Evolutionary conservation across 2,797 vertebrate genomes (phyloP), one percentile per base, ranked within the genome.

Genomic region (Mastacembelus armatus): DNA sequence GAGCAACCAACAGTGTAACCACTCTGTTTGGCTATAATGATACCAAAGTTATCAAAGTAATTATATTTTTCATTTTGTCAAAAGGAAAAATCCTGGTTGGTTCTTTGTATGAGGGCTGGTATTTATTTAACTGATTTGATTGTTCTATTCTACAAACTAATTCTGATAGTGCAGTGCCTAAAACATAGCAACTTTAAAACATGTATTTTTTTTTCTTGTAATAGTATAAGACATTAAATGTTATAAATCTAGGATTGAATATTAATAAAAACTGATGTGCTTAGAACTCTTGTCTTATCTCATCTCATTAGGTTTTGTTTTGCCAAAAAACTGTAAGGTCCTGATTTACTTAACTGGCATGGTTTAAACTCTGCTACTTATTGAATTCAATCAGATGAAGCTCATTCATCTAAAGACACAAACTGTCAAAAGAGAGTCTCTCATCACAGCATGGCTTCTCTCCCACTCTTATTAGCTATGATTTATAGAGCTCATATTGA

Each of bases 371-470:
- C 39, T 39, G 36, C 15, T 36, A 9, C 16, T 75, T 43, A 44
- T 77, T 75, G 71, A 51, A 67, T 63, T 68, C 21, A 43, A 36
- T 73, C 39, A 79, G 70, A 78, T 78, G 70, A 79, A 82, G 69
- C 30, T 8, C 36, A 47, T 80, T 79, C 47, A 82, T 88, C 76
- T 84, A 30, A 72, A 78, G 79, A 83, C 56, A 74, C 79, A 76
- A 76, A 60, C 62, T 80, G 71, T 84, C 77, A 74, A 77, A 81
- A 43, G 22, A 8, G 42, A 22, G 44, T 27, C 50, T 77, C 60
- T 77, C 38, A 69, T 81, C 84, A 54, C 82, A 80, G 84, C 70
- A 32, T 4, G 81, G 68, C 19, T 21, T 44, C 72, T 65, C 48
- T 38, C 68, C 49, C 58, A 24, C 64, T 80, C 66, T 63, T 45